These are phyloP conservation scores for Agrochola litura DNA, from an alignment of 2,888 invertebrate species.

Conservation along the genomic window DNA sequence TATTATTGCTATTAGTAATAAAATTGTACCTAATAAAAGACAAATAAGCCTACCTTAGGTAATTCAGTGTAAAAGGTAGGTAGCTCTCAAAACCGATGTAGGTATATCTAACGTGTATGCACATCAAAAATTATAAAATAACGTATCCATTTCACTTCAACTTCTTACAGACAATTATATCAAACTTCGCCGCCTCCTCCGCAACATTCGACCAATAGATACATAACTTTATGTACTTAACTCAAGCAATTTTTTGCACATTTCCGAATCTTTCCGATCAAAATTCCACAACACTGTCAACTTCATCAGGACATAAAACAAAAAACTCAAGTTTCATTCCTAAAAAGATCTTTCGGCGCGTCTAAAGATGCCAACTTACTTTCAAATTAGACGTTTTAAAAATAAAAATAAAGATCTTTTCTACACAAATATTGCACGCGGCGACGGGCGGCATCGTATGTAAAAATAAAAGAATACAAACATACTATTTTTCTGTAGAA, in stretches of 20 bases:
- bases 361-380: slow-evolving; percentile 78
- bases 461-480: slow-evolving; percentile 82
- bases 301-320: slow-evolving; percentile 70
- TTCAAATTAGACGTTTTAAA: slow-evolving; percentile 84
- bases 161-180: slow-evolving; percentile 35
- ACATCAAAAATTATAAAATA: slow-evolving; percentile 32
- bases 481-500: slow-evolving; percentile 88
- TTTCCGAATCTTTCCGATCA: slow-evolving; percentile 56
- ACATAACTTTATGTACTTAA: slow-evolving; percentile 36
- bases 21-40: not conserved
- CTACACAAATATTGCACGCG: slow-evolving; percentile 88
- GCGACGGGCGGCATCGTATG: slow-evolving; percentile 78
- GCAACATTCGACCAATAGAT: slow-evolving; percentile 27
- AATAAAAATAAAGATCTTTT: slow-evolving; percentile 80
- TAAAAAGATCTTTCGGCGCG: slow-evolving; percentile 74
- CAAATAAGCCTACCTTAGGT: not conserved
- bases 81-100: not conserved
- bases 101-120: not conserved
- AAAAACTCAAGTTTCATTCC: slow-evolving; percentile 44
- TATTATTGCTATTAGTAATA: not conserved
- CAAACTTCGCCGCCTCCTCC: slow-evolving; percentile 6
- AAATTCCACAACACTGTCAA: slow-evolving; percentile 76
- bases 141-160: slow-evolving; percentile 36
- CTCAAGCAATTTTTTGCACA: slow-evolving; percentile 45
- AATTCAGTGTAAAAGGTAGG: not conserved